A percentile compares a stretch with the other conserved stretches of the same genome.
Conservation (phyloP, 2,797 vertebrate species). For the Labroides dimidiatus region DNA sequence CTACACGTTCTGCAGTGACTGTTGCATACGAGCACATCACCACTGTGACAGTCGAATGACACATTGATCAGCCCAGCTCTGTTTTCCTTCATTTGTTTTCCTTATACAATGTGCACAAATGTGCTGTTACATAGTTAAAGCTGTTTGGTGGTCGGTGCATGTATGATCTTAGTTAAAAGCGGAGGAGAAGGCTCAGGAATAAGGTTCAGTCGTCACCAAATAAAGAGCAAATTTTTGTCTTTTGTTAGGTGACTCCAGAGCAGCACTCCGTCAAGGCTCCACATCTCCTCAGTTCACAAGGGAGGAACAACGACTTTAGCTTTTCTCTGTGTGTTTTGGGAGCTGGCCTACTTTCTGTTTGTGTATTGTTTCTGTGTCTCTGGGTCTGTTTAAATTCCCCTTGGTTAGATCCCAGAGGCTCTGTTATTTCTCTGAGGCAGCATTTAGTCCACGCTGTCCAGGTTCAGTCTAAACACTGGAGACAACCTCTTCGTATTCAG, state of each 20-base stretch:
- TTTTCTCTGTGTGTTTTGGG: constrained; percentile 51
- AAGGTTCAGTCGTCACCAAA: not conserved
- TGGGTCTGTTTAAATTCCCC: constrained; percentile 37
- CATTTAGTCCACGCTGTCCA: constrained; percentile 6
- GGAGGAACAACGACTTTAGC: constrained; percentile 21
- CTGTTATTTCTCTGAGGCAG: constrained; percentile 30
- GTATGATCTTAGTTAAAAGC: not conserved
- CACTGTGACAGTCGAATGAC: too few species aligned
- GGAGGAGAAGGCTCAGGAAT: not conserved
- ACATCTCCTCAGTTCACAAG: not conserved
- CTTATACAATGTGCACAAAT: too few species aligned
- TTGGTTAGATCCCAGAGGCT: constrained; percentile 18
- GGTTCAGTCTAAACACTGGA: constrained; percentile 7
- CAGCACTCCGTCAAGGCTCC: constrained; percentile 2
- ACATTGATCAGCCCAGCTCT: too few species aligned
- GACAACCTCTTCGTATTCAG: constrained; percentile 14
- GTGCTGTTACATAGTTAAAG: too few species aligned
- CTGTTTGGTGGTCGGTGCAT: too few species aligned
- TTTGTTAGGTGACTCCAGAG: constrained; percentile 3
- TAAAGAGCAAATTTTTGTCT: constrained; percentile 8
- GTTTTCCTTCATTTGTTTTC: too few species aligned
- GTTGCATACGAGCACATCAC: too few species aligned
- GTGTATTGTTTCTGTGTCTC: constrained; percentile 48
- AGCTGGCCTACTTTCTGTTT: constrained; percentile 66
- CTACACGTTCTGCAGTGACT: too few species aligned